Conservation (phyloP, 2,888 invertebrate genomes). For the Pollenia amentaria region DNA sequence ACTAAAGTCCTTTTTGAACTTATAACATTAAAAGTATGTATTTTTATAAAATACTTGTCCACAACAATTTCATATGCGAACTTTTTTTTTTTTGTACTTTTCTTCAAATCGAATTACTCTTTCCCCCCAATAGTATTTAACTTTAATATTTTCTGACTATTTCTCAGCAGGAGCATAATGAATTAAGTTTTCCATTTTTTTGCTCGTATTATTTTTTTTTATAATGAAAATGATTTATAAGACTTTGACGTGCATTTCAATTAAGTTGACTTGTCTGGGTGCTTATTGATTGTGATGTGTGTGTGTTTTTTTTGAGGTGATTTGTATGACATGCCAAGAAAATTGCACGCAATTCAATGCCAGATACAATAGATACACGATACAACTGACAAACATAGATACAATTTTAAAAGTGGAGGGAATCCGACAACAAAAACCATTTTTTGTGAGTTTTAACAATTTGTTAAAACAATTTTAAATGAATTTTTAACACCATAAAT, state of each 20-base stretch:
- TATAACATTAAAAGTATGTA: too few species aligned
- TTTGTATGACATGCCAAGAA: slow-evolving; percentile 69
- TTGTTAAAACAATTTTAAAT: slow-evolving; percentile 69
- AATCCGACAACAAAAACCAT: slow-evolving; percentile 40
- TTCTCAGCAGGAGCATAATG: slow-evolving; percentile 55
- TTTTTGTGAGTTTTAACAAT: slow-evolving; percentile 55
- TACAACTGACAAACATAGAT: slow-evolving; percentile 29
- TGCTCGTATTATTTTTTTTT: slow-evolving; percentile 2
- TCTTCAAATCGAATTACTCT: neutral
- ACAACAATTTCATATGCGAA: too few species aligned
- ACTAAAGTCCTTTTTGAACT: too few species aligned
- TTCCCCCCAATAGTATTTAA: neutral
- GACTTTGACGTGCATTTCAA: slow-evolving; percentile 70
- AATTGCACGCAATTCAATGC: slow-evolving; percentile 70
- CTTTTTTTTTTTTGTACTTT: neutral
- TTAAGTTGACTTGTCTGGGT: slow-evolving; percentile 61
- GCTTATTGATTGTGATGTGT: slow-evolving; percentile 29
- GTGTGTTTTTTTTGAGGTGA: slow-evolving; percentile 37
- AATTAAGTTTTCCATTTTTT: slow-evolving; percentile 39
- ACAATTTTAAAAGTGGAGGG: neutral
- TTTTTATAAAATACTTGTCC: too few species aligned
- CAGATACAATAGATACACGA: slow-evolving; percentile 52
- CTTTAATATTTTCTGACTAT: slow-evolving; percentile 46
- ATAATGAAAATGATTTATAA: slow-evolving; percentile 68
- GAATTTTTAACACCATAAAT: slow-evolving; percentile 68